Conservation (phyloP, 2,888 invertebrate species). For the Athripsodes cinereus region DNA sequence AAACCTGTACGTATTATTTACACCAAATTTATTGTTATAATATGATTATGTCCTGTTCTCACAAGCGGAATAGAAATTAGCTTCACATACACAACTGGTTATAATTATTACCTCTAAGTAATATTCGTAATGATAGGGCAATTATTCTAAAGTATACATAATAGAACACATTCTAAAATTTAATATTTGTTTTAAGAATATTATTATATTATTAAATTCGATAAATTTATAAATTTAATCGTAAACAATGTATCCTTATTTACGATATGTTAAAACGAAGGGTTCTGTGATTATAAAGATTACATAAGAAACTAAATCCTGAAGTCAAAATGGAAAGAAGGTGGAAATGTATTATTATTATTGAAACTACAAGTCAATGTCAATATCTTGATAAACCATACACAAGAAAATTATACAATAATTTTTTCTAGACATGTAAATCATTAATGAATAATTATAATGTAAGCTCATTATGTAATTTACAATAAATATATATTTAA, state of each 20-base stretch:
- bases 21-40: neutral
- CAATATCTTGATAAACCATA: slow-evolving; percentile 16
- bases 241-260: slow-evolving; percentile 18
- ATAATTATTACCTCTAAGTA: slow-evolving; percentile 16
- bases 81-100: slow-evolving; percentile 21
- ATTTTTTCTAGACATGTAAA: slow-evolving; percentile 26
- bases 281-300: slow-evolving; percentile 29
- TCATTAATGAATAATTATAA: slow-evolving; percentile 13
- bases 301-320: slow-evolving; percentile 22
- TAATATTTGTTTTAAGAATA: slow-evolving; percentile 20
- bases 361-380: slow-evolving; percentile 12
- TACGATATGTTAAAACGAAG: slow-evolving; percentile 24
- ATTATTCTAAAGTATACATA: slow-evolving; percentile 29
- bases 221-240: slow-evolving; percentile 21
- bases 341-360: slow-evolving; percentile 14
- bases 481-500: no score
- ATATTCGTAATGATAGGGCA: slow-evolving; percentile 28
- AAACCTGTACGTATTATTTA: neutral
- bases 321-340: slow-evolving; percentile 23
- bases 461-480: slow-evolving; percentile 2
- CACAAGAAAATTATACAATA: slow-evolving; percentile 26
- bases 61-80: neutral
- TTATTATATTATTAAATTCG: slow-evolving; percentile 18
- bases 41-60: neutral
- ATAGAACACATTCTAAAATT: slow-evolving; percentile 29